A percentile compares a stretch with the other conserved stretches of the same genome.
Evolutionary conservation across 2,797 vertebrate species (phyloP).

Genomic region (Austrolebias charrua): DNA sequence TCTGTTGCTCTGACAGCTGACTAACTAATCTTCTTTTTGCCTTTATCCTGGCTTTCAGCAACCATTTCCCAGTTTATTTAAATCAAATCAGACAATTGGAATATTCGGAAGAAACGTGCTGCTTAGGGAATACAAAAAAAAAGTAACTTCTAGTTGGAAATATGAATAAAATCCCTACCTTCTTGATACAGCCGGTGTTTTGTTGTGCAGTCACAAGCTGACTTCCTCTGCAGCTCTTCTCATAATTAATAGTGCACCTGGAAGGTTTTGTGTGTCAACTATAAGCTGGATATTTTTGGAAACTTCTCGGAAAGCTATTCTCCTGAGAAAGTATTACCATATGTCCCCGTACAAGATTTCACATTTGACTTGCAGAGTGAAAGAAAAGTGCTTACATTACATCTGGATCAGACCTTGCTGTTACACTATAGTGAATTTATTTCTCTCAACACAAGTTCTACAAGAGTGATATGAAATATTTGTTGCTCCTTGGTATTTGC

Average conservation of each 20-base stretch:
- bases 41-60: not conserved
- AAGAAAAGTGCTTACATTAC: not conserved
- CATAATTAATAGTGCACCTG: not conserved
- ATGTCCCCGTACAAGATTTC: not conserved
- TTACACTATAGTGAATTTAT: no score
- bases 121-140: not conserved
- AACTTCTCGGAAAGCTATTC: not conserved
- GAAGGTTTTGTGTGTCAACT: not conserved
- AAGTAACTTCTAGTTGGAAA: not conserved
- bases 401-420: no score
- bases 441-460: no score
- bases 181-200: not conserved
- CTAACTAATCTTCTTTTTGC: not conserved
- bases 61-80: not conserved
- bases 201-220: not conserved
- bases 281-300: constrained; percentile 6
- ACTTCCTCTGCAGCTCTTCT: not conserved
- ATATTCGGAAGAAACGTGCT: not conserved
- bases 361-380: constrained; percentile 5
- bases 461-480: no score
- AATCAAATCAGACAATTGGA: not conserved
- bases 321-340: constrained; percentile 3
- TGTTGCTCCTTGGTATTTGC: no score
- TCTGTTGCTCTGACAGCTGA: not conserved
- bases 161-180: not conserved